phyloP scores from a whole-genome alignment of 2,113 vertebrate species.

The Heterocephalus glaber region DNA sequence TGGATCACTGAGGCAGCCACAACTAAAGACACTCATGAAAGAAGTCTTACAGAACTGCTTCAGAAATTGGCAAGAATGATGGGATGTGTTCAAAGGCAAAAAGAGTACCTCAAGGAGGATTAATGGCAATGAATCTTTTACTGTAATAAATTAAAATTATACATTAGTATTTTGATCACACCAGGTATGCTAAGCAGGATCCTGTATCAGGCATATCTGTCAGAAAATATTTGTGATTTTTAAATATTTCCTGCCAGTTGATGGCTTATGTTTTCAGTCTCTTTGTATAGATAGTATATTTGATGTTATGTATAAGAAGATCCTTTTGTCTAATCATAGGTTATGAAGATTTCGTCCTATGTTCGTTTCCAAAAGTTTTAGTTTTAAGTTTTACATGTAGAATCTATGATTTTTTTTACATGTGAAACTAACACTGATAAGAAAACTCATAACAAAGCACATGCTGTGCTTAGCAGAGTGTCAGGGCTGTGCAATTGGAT shows the following conservation, averaged over 20 bases:
- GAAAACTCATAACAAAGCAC: neutral
- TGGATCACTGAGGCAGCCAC: no score
- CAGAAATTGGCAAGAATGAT: no score
- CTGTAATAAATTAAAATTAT: neutral
- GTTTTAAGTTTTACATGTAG: neutral
- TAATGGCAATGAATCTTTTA: no score
- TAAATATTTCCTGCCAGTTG: neutral
- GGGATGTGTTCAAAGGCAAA: no score
- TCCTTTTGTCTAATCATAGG: neutral
- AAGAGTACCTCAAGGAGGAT: no score
- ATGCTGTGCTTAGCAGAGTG: neutral
- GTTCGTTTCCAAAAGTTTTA: neutral
- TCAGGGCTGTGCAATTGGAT: fast-evolving
- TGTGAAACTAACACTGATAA: neutral
- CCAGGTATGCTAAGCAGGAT: neutral
- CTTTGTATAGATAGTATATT: neutral
- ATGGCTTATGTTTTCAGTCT: neutral
- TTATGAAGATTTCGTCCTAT: neutral
- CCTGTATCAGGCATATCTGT: no score
- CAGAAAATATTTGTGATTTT: neutral
- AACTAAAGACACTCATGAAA: no score
- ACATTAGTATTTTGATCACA: neutral
- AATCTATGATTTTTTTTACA: neutral
- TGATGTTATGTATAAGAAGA: neutral
- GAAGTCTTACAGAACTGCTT: no score